phyloP scores from a whole-genome alignment of 2,888 invertebrate genomes.

The Drymonia ruficornis region DNA sequence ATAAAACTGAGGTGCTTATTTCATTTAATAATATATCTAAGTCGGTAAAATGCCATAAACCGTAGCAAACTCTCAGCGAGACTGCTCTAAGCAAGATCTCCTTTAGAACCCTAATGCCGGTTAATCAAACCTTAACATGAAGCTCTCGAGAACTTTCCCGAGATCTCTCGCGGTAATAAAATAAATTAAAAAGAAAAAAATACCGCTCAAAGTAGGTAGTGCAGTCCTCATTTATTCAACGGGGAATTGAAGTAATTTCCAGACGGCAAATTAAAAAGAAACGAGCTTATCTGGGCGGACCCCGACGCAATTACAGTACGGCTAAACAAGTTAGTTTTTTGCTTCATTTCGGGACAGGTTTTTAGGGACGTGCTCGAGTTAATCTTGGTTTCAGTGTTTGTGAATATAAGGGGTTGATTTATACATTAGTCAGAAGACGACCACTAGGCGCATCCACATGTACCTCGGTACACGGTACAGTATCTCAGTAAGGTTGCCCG shows the following conservation, averaged over 20 bases:
- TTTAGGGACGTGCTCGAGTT: conserved; percentile 13
- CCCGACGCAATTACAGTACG: conserved; percentile 62
- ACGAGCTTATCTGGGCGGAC: conserved; percentile 69
- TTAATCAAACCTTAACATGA: conserved; percentile 47
- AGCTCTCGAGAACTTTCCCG: conserved; percentile 41
- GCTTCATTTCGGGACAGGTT: conserved; percentile 15
- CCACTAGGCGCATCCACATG: no score
- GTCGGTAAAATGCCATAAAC: no score
- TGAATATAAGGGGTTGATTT: no score
- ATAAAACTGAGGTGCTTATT: no score
- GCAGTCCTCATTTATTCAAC: conserved; percentile 69
- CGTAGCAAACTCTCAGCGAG: no score
- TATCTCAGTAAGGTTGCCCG: no score
- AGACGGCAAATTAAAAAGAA: conserved; percentile 75
- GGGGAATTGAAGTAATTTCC: conserved; percentile 72
- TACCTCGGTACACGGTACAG: no score
- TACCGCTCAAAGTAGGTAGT: conserved; percentile 45
- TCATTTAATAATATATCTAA: no score
- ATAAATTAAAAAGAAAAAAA: conserved; percentile 49
- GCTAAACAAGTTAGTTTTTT: conserved; percentile 55
- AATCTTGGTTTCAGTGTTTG: background rate
- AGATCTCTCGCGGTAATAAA: conserved; percentile 55
- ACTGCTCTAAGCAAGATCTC: background rate
- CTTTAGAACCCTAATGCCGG: background rate
- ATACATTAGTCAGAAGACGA: no score